Conservation (phyloP, 2,113 vertebrate genomes). For the Crotalus viridis region DNA sequence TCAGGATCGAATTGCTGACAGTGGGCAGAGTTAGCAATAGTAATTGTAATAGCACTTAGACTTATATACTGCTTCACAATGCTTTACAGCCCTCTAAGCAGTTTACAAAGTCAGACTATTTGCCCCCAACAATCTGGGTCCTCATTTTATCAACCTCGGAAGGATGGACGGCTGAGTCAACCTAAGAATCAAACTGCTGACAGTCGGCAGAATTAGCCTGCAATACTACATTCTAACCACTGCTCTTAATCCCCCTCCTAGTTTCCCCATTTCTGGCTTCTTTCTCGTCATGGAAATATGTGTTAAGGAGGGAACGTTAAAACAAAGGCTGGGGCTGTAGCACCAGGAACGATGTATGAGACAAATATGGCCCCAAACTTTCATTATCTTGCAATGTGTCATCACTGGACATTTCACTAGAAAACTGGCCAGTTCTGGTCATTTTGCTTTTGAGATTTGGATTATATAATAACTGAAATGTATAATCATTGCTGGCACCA, state of each 20-base stretch:
- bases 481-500: background rate
- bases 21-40: background rate
- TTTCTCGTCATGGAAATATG: background rate
- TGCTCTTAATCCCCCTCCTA: background rate
- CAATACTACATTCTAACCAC: background rate
- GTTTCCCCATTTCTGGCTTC: background rate
- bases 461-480: background rate
- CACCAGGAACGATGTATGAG: background rate
- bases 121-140: background rate
- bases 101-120: background rate
- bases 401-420: background rate
- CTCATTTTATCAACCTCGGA: background rate
- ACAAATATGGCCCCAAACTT: background rate
- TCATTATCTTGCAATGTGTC: background rate
- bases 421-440: background rate
- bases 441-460: background rate
- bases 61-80: background rate
- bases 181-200: background rate
- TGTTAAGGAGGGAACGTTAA: background rate
- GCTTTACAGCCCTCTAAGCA: background rate
- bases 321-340: background rate
- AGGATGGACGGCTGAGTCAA: background rate
- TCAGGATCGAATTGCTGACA: background rate
- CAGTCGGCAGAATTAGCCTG: background rate
- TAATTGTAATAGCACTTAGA: background rate